Evolutionary conservation across 2,888 invertebrate species (phyloP).

Genomic region (Villa cingulata): DNA sequence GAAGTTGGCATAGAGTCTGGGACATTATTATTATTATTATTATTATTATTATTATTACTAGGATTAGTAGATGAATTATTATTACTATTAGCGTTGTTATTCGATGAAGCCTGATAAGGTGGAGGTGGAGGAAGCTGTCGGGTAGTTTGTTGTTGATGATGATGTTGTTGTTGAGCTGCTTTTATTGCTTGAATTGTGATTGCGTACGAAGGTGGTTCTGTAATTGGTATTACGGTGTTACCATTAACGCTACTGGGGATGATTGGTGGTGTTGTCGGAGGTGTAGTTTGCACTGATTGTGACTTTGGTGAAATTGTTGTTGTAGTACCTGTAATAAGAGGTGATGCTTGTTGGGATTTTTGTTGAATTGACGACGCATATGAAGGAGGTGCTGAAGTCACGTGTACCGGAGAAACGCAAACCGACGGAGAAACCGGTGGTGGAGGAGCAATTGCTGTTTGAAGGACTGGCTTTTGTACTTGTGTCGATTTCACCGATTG

Average conservation of each 20-base stretch:
- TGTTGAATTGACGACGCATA: slow-evolving; percentile 71
- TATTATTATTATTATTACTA: slow-evolving; percentile 18
- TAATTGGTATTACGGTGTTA: slow-evolving; percentile 52
- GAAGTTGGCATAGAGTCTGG: slow-evolving; percentile 16
- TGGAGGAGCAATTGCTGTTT: slow-evolving; percentile 88
- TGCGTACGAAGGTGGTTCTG: slow-evolving; percentile 84
- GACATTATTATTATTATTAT: too few relatives aligned
- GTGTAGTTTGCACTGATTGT: slow-evolving; percentile 35
- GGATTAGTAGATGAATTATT: slow-evolving; percentile 10
- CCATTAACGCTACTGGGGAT: slow-evolving; percentile 38
- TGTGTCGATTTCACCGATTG: slow-evolving; percentile 92
- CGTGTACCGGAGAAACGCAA: slow-evolving; percentile 35
- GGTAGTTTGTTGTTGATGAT: slow-evolving; percentile 33
- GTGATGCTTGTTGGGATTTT: slow-evolving; percentile 43
- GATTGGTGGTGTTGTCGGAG: slow-evolving; percentile 42
- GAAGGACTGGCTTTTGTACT: slow-evolving; percentile 86
- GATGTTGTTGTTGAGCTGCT: slow-evolving; percentile 32
- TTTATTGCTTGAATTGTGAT: slow-evolving; percentile 69
- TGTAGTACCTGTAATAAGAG: slow-evolving; percentile 35
- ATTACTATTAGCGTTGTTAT: slow-evolving; percentile 15
- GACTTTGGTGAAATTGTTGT: slow-evolving; percentile 39
- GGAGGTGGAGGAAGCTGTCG: slow-evolving; percentile 56
- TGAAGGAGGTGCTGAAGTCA: slow-evolving; percentile 57
- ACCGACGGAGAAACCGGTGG: slow-evolving; percentile 51
- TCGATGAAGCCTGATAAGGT: slow-evolving; percentile 38